Evolutionary conservation across 2,797 vertebrate genomes (phyloP).

Genomic region (Odontamblyopus lacepedii): DNA sequence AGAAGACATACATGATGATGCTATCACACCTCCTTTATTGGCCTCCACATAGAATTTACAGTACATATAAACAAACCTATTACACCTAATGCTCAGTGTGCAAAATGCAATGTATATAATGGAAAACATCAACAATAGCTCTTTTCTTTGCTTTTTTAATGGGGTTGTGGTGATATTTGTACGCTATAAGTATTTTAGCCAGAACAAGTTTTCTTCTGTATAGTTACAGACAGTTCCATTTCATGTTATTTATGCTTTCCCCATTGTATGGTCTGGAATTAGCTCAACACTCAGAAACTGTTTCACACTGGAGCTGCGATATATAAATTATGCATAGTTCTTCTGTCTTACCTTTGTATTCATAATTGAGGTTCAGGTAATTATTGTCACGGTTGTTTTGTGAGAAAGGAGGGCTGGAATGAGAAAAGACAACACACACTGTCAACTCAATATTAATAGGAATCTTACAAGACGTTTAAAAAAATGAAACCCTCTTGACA

Average conservation of each 20-base stretch:
- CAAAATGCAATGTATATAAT: slow-evolving; percentile 14
- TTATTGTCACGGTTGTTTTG: slow-evolving; percentile 83
- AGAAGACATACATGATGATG: slow-evolving; percentile 22
- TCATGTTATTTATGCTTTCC: slow-evolving; percentile 8
- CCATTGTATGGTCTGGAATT: slow-evolving; percentile 12
- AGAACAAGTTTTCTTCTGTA: background rate
- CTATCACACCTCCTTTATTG: slow-evolving; percentile 35
- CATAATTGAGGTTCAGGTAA: slow-evolving; percentile 82
- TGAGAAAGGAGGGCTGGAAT: slow-evolving; percentile 78
- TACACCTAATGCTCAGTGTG: slow-evolving; percentile 6
- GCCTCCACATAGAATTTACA: slow-evolving; percentile 18
- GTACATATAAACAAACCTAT: slow-evolving; percentile 12
- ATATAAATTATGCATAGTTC: slow-evolving; percentile 6
- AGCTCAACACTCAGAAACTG: slow-evolving; percentile 15
- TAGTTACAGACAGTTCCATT: background rate
- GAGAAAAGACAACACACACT: slow-evolving; percentile 41
- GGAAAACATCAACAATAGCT: slow-evolving; percentile 21
- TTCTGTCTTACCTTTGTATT: slow-evolving; percentile 80
- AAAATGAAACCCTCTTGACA: background rate
- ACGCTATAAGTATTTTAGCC: background rate
- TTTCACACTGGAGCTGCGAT: slow-evolving; percentile 5
- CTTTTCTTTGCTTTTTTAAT: slow-evolving; percentile 1
- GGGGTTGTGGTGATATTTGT: background rate
- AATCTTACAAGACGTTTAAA: background rate
- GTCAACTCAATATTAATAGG: background rate